A percentile compares a stretch with the other conserved stretches of the same genome.
Conservation (phyloP, 2,113 vertebrate species). For the Anguilla japonica region DNA sequence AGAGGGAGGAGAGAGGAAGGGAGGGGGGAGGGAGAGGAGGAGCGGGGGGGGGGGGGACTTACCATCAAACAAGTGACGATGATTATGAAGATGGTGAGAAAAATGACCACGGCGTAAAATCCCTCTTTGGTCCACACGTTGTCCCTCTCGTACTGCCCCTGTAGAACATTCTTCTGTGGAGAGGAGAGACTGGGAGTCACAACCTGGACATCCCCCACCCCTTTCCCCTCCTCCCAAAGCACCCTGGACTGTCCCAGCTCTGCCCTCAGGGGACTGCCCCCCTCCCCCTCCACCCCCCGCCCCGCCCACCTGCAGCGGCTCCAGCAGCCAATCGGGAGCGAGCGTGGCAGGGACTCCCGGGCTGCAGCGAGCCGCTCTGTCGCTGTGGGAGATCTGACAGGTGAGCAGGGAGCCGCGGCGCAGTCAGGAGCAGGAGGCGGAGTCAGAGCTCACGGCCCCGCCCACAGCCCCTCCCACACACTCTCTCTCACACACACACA, state of each 20-base stretch:
- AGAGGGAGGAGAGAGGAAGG: too few species aligned
- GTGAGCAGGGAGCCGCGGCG: constrained; percentile 22
- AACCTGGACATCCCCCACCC: not conserved
- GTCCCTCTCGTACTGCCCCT: constrained; percentile 83
- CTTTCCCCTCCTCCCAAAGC: too few species aligned
- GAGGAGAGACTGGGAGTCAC: constrained; percentile 24
- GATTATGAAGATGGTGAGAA: constrained; percentile 92
- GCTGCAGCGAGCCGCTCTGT: not conserved
- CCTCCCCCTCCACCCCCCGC: not conserved
- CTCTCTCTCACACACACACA: not conserved
- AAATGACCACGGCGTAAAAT: constrained; percentile 86
- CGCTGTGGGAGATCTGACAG: constrained; percentile 13
- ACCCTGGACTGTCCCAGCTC: not conserved
- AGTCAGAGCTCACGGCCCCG: constrained; percentile 27
- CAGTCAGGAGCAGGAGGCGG: constrained; percentile 3
- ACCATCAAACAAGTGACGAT: constrained; percentile 93
- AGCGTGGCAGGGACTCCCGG: not conserved
- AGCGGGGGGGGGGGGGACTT: constrained; percentile 51
- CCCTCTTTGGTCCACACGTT: constrained; percentile 88
- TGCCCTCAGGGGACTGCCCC: not conserved
- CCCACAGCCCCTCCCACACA: constrained; percentile 21
- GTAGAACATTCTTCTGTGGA: constrained; percentile 88
- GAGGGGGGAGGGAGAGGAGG: too few species aligned
- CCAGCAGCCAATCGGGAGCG: constrained; percentile 2
- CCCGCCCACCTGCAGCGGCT: constrained; percentile 7